Percentiles rank a stretch among this genome's conserved stretches.
phyloP scores from a whole-genome alignment of 2,888 invertebrate genomes.

The Acleris laterana region DNA sequence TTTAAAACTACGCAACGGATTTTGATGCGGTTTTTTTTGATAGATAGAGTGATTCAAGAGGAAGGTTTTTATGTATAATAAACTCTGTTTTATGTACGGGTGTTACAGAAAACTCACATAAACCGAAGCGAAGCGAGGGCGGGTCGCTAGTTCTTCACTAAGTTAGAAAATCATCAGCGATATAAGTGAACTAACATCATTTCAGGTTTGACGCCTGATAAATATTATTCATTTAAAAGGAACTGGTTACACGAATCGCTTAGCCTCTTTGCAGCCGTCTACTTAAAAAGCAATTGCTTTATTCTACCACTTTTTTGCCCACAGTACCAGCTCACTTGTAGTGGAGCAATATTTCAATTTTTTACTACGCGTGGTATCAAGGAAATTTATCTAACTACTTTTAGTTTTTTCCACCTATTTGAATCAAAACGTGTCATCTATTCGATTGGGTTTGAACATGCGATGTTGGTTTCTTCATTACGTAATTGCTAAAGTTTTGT shows the following conservation, averaged over 20 bases:
- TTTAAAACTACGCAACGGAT: too few relatives aligned
- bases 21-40: too few relatives aligned
- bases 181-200: too few relatives aligned
- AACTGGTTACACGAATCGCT: conserved; percentile 23
- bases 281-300: conserved; percentile 28
- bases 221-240: conserved; percentile 16
- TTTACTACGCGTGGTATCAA: conserved; percentile 19
- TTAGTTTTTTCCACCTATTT: conserved; percentile 10
- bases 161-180: too few relatives aligned
- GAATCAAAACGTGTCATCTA: conserved; percentile 16
- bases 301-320: conserved; percentile 27
- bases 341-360: conserved; percentile 9
- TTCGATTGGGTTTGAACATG: background rate
- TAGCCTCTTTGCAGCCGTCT: conserved; percentile 23
- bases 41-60: too few relatives aligned
- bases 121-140: too few relatives aligned
- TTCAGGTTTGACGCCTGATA: conserved; percentile 1
- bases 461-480: conserved; percentile 6
- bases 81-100: too few relatives aligned
- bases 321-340: conserved; percentile 9
- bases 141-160: too few relatives aligned
- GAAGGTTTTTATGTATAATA: too few relatives aligned
- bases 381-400: conserved; percentile 26
- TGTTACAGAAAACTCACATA: too few relatives aligned
- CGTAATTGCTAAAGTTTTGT: background rate